Base-by-base conservation (phyloP, 1,140 invertebrate genomes). In the Polypedilum vanderplanki region DNA sequence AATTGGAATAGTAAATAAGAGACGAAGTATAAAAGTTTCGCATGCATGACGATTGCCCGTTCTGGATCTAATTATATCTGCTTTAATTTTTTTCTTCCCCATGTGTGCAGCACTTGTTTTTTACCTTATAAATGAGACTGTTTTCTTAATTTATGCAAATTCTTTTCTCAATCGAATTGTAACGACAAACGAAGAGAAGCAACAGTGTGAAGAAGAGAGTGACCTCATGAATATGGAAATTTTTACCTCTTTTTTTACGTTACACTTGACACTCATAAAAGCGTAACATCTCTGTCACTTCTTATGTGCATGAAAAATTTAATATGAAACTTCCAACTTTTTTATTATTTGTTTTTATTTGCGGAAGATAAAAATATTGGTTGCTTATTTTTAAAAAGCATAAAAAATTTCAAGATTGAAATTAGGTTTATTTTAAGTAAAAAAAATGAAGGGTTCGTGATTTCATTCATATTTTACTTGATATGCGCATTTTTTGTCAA, bases 161-260 rank as follows among this genome's bases (percentile, higher is more conserved):
- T 57, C 46, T 57, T 57, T n/a, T 57, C 46, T 33, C 24, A 33
- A 57, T 57, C 46, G 46, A 57, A 57, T n/a, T 57, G 12, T 57
- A 57, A 57, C 46, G 46, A 57, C 46, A 57, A n/a, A 57, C 46
- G n/a, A 12, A 57, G 46, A n/a, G 46, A 33, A 33, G 24, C 24
- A 33, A 33, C 24, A 33, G 24, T 33, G 24, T 5, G 24, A 33
- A 33, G 24, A 5, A 33, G 20, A 70, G 18, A 70, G 65, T 70
- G 65, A 70, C 65, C 65, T 70, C 65, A 70, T 70, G 65, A 70
- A 70, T 70, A 70, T 70, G 65, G 65, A 70, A 70, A 70, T 70
- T 22, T 10, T 22, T 70, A 4, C 20, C 18, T 70, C 65, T 18
- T 8, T 70, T 18, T 70, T 20, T 20, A 20, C 65, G 65, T 70